Evolutionary conservation across 2,888 invertebrate genomes (phyloP).

Genomic region (Schizaphis graminum): DNA sequence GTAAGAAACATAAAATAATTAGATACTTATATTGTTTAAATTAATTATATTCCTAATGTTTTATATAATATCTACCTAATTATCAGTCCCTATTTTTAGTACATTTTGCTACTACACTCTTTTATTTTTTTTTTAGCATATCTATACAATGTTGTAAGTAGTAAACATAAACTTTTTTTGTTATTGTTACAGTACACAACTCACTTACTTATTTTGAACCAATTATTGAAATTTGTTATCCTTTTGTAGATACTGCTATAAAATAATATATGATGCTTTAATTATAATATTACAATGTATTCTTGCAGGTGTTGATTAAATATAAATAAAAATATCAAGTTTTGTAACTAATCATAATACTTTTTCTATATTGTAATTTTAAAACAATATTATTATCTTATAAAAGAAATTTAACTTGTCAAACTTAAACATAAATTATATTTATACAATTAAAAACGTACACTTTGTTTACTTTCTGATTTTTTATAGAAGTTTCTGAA

Average conservation of each 20-base stretch:
- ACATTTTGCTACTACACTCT: background rate
- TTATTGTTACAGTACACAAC: constrained; percentile 3
- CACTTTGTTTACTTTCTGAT: constrained; percentile 12
- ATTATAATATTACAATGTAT: constrained; percentile 21
- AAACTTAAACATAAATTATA: background rate
- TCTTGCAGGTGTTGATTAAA: background rate
- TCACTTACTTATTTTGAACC: constrained; percentile 20
- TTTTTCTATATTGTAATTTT: constrained; percentile 10
- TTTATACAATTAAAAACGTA: constrained; percentile 12
- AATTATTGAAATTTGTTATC: constrained; percentile 21
- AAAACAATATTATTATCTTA: too few species aligned
- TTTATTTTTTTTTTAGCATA: constrained; percentile 6
- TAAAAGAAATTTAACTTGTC: too few species aligned
- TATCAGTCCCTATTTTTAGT: constrained; percentile 10
- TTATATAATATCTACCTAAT: too few species aligned
- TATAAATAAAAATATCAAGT: background rate
- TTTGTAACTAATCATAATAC: constrained; percentile 20
- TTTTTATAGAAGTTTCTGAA: constrained; percentile 3
- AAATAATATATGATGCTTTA: constrained; percentile 14
- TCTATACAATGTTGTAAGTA: constrained; percentile 10
- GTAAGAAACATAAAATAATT: too few species aligned
- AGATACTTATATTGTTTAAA: too few species aligned
- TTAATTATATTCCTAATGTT: too few species aligned
- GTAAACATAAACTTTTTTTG: constrained; percentile 5
- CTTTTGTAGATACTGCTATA: constrained; percentile 25